phyloP scores from a whole-genome alignment of 2,113 vertebrate species.

The Numida meleagris region DNA sequence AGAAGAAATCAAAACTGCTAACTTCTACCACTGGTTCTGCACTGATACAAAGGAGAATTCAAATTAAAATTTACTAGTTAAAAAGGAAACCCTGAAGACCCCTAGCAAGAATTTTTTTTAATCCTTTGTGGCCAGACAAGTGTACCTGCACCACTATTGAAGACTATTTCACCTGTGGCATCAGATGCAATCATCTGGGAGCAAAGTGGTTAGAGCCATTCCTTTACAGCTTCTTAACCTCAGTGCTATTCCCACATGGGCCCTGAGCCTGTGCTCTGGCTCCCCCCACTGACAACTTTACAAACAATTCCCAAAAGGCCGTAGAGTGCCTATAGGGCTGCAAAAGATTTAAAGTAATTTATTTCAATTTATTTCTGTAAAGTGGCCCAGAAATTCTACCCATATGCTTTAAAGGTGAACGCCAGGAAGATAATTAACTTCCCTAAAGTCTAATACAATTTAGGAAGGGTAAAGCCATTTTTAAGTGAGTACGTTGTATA shows the following conservation, averaged over 20 bases:
- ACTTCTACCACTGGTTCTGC: not conserved
- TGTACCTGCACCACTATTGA: not conserved
- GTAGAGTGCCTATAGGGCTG: rapidly evolving
- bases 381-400: not conserved
- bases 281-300: not conserved
- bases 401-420: not conserved
- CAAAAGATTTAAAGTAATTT: not conserved
- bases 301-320: not conserved
- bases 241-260: not conserved
- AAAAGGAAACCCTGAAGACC: not conserved
- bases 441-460: not conserved
- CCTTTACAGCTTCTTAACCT: not conserved
- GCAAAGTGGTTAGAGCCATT: not conserved
- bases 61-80: not conserved
- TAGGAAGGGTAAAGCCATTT: not conserved
- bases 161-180: not conserved
- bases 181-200: rapidly evolving
- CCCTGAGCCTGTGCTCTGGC: not conserved
- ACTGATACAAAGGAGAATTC: not conserved
- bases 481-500: not conserved
- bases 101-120: not conserved
- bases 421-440: not conserved
- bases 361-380: not conserved
- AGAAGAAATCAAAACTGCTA: not conserved
- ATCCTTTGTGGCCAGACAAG: rapidly evolving